Evolutionary conservation across 2,113 vertebrate species (phyloP).

Genomic region (Arvicanthis niloticus): DNA sequence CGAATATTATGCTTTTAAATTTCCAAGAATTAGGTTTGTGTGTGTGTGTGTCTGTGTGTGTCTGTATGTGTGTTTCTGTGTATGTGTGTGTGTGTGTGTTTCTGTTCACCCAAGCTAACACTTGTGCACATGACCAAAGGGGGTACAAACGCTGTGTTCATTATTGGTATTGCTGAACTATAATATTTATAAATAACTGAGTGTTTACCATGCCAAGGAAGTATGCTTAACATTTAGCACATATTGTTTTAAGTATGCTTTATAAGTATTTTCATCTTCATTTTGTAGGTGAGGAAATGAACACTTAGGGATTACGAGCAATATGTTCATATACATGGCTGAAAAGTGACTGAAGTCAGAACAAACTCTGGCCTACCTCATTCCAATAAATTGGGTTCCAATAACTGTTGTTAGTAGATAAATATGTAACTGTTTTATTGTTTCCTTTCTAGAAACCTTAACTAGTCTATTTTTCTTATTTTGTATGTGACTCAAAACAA

Average conservation of each 20-base stretch:
- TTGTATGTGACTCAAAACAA: not conserved
- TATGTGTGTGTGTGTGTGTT: not conserved
- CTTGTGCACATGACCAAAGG: not conserved
- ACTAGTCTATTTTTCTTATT: slow-evolving; percentile 23
- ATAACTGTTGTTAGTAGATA: not conserved
- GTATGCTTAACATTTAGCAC: not conserved
- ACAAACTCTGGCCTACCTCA: not conserved
- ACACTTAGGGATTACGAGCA: not conserved
- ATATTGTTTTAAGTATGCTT: not conserved
- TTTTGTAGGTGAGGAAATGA: slow-evolving; percentile 34
- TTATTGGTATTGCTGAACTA: not conserved
- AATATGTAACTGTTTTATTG: not conserved
- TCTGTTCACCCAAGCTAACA: not conserved
- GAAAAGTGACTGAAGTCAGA: not conserved
- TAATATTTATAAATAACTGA: not conserved
- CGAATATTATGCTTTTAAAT: slow-evolving; percentile 1
- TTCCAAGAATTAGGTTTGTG: not conserved
- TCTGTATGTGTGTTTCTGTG: not conserved
- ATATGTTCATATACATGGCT: not conserved
- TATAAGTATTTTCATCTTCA: not conserved
- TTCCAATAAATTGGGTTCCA: not conserved
- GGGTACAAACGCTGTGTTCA: not conserved
- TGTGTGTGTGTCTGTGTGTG: not conserved
- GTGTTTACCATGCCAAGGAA: not conserved
- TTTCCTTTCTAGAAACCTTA: not conserved